Evolutionary conservation across 2,888 invertebrate genomes (phyloP).

Genomic region (Schizaphis graminum): DNA sequence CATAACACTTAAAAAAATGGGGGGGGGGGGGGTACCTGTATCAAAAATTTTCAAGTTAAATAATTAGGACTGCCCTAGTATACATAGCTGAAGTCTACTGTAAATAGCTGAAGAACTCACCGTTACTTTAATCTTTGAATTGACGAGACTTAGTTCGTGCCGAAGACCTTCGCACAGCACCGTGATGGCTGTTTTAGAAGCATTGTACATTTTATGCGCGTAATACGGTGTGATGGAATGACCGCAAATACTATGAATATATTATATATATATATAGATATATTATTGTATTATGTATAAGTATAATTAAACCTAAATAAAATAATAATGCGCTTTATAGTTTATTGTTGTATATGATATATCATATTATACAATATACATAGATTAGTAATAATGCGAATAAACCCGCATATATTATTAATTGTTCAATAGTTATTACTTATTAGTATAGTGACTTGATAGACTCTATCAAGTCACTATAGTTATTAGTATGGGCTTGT

Average conservation of each 20-base stretch:
- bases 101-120: constrained; percentile 6
- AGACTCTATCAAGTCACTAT: too few relatives aligned
- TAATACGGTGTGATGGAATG: constrained; percentile 55
- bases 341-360: neutral
- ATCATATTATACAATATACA: too few relatives aligned
- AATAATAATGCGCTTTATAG: neutral
- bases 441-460: too few relatives aligned
- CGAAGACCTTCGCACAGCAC: constrained; percentile 57
- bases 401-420: neutral
- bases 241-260: constrained; percentile 42
- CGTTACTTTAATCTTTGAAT: constrained; percentile 53
- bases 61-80: too few relatives aligned
- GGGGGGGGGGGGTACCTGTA: too few relatives aligned
- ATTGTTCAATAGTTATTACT: neutral
- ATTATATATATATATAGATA: neutral
- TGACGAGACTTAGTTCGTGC: constrained; percentile 47
- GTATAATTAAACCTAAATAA: neutral
- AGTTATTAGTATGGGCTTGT: neutral
- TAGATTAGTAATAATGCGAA: neutral
- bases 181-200: constrained; percentile 51
- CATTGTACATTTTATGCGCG: constrained; percentile 62
- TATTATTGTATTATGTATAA: neutral
- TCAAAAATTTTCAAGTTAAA: too few relatives aligned
- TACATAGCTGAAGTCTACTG: too few relatives aligned
- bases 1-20: too few relatives aligned